phyloP scores from a whole-genome alignment of 2,797 vertebrate species.

The Sebastes steindachneri region DNA sequence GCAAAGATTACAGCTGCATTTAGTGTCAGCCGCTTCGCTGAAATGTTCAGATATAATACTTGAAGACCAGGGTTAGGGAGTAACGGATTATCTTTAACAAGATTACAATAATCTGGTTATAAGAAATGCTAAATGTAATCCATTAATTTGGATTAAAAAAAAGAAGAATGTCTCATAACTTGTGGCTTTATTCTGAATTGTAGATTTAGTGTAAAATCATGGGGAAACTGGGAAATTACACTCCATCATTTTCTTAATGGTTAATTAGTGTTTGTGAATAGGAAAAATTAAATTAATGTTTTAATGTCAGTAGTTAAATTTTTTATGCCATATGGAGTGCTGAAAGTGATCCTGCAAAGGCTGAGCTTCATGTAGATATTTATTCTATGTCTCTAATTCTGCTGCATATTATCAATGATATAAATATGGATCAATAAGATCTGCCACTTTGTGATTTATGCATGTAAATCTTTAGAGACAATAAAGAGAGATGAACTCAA shows the following conservation, averaged over 20 bases:
- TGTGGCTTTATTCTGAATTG: neutral
- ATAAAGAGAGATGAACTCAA: neutral
- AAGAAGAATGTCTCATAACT: conserved; percentile 31
- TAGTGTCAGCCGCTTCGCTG: conserved; percentile 26
- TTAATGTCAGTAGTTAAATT: conserved; percentile 6
- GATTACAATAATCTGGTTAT: conserved; percentile 74
- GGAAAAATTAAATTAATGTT: neutral
- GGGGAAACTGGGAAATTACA: conserved; percentile 6
- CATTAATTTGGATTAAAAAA: conserved; percentile 65
- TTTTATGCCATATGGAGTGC: neutral
- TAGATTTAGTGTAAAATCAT: conserved; percentile 24
- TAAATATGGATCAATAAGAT: conserved; percentile 5
- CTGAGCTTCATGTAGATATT: neutral
- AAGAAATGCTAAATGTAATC: conserved; percentile 62
- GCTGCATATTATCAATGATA: neutral
- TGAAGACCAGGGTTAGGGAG: conserved; percentile 50
- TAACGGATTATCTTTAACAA: conserved; percentile 74
- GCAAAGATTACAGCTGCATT: conserved; percentile 53
- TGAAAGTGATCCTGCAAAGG: neutral
- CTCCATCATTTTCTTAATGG: neutral
- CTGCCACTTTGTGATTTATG: neutral
- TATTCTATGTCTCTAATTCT: neutral
- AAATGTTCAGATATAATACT: conserved; percentile 44
- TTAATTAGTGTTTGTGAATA: conserved; percentile 19
- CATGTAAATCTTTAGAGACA: neutral